Evolutionary conservation across 2,888 invertebrate genomes (phyloP), one percentile per base, ranked within the genome.

Genomic region (Ectobius pallidus): DNA sequence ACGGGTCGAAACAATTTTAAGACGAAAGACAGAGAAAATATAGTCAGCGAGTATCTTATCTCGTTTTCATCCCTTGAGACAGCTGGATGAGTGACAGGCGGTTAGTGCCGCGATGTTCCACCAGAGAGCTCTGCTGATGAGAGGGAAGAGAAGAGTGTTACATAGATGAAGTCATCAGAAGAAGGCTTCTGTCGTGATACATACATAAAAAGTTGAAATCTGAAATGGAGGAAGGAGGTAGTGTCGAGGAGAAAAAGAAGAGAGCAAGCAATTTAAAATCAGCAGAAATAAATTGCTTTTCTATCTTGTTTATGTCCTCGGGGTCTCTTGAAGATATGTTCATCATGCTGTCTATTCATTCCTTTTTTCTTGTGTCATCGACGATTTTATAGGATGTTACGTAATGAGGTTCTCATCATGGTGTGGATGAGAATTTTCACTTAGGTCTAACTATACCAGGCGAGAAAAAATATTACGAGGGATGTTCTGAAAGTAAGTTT

Each of bases 211-310:
- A 7, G 34, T 34, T 7, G 11, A 34, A 34, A 34, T 34, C 11
- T 34, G 34, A 34, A 11, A 34, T 34, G n/a, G n/a, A n/a, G n/a
- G n/a, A n/a, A n/a, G n/a, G n/a, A n/a, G n/a, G n/a, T n/a, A 4
- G 3, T 18, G 49, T 20, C n/a, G 18, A 22, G 39, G 39, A 39
- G 14, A 39, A 46, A 11, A 46, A 46, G 9, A 16, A 27, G 22
- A 55, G 55, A 55, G 55, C 7, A 9, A 27, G 55, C 25, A 22
- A 55, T 55, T 55, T 55, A 55, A 22, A 55, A 55, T 55, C 49
- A 49, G 18, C 49, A 49, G 55, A 55, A 25, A 55, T 22, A 25
- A 30, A 55, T 27, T 55, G 30, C 25, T 55, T 55, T 55, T 22
- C 55, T 14, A 22, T 55, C 22, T 55, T 14, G 2, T 27, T 14